phyloP scores from a whole-genome alignment of 1,140 invertebrate species.

The Odontomachus brunneus region DNA sequence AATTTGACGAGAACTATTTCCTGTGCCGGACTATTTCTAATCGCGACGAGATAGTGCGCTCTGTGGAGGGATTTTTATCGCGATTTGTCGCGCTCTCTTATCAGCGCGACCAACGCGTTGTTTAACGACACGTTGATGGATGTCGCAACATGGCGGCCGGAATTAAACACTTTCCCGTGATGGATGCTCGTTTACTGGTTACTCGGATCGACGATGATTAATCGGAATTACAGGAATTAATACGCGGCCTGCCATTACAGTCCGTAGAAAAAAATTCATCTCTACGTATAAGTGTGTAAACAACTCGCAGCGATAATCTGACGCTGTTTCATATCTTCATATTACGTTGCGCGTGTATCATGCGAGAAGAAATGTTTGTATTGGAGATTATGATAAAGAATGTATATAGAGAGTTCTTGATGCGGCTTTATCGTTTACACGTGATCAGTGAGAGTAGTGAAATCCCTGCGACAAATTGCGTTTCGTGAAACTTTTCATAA shows the following conservation, averaged over 20 bases:
- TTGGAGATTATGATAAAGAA: no score
- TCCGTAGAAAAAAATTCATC: conserved; percentile 33
- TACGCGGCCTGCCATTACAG: conserved; percentile 29
- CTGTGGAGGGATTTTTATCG: conserved; percentile 3
- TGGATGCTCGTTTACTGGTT: conserved; percentile 39
- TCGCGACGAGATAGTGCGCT: conserved; percentile 23
- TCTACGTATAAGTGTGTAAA: not conserved
- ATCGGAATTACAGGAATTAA: conserved; percentile 20
- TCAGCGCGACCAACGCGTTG: conserved; percentile 20
- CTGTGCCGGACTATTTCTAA: not conserved
- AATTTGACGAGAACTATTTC: no score
- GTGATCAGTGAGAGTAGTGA: no score
- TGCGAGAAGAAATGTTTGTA: no score
- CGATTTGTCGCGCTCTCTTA: conserved; percentile 33
- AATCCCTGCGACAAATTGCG: no score
- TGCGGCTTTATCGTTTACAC: no score
- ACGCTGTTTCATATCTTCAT: no score
- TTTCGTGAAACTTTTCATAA: no score
- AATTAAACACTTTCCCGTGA: conserved; percentile 57
- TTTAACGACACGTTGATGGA: conserved; percentile 50
- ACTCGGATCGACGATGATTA: conserved; percentile 56
- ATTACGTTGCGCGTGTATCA: no score
- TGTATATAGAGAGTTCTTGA: no score
- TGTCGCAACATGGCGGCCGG: conserved; percentile 45
- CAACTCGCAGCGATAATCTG: no score